phyloP scores from a whole-genome alignment of 2,888 invertebrate species.

The Tolmerus cingulatus region DNA sequence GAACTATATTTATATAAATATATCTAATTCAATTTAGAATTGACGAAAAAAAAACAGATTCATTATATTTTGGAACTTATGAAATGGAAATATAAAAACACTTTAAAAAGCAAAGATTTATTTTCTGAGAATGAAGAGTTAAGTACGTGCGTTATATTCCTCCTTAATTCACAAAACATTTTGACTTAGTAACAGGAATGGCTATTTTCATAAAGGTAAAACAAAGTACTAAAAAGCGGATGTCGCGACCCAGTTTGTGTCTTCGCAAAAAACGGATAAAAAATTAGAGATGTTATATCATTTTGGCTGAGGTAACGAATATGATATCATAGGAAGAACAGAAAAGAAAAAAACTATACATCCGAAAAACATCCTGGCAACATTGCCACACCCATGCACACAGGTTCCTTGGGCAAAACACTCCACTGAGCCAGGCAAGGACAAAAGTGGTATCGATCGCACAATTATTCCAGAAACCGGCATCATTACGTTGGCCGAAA shows the following conservation, averaged over 20 bases:
- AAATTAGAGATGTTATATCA: neutral
- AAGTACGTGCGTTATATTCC: neutral
- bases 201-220: neutral
- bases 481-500: neutral
- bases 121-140: no score
- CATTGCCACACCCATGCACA: conserved; percentile 48
- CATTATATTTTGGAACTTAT: no score
- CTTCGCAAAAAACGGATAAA: neutral
- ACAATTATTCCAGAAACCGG: conserved; percentile 28
- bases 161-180: neutral
- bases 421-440: conserved; percentile 1
- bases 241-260: neutral
- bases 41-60: no score
- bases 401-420: conserved; percentile 2
- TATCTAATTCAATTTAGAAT: no score
- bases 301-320: neutral
- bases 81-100: no score
- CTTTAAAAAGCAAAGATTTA: no score
- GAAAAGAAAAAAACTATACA: neutral
- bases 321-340: conserved; percentile 12
- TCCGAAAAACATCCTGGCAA: conserved; percentile 37
- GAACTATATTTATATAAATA: no score
- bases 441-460: conserved; percentile 34
- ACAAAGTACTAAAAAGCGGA: neutral
- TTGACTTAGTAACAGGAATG: neutral